Percentiles rank a stretch among this genome's conserved stretches.
Conservation (phyloP, 2,888 invertebrate species). For the Latrodectus elegans region DNA sequence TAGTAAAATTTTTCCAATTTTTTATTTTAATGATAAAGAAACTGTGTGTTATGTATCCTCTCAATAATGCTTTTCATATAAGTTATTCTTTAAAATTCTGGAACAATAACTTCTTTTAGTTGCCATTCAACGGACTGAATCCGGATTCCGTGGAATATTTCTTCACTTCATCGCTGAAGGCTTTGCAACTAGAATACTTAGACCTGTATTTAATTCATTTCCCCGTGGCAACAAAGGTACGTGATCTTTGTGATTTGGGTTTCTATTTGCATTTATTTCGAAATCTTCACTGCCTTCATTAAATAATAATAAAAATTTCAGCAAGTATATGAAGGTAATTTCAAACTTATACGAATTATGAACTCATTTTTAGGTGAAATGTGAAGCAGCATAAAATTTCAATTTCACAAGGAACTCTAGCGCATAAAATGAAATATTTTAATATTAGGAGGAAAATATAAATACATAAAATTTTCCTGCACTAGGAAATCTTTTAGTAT, state of each 20-base stretch:
- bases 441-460: too few relatives aligned
- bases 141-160: not conserved
- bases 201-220: conserved; percentile 10
- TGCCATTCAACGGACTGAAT: conserved; percentile 3
- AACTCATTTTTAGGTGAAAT: not conserved
- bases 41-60: too few relatives aligned
- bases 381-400: not conserved
- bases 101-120: not conserved
- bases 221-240: not conserved
- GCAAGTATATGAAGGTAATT: not conserved
- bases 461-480: too few relatives aligned
- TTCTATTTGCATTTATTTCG: too few relatives aligned
- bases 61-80: too few relatives aligned
- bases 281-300: too few relatives aligned
- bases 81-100: too few relatives aligned
- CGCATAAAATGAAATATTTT: too few relatives aligned
- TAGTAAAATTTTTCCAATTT: too few relatives aligned
- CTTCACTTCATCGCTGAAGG: not conserved
- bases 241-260: not conserved
- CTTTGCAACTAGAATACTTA: conserved; percentile 2
- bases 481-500: too few relatives aligned
- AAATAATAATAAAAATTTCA: not conserved
- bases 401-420: too few relatives aligned
- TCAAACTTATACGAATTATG: not conserved
- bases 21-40: too few relatives aligned